These are phyloP conservation scores for Perognathus longimembris DNA, from an alignment of 2,113 vertebrate species.

Conservation along the genomic window DNA sequence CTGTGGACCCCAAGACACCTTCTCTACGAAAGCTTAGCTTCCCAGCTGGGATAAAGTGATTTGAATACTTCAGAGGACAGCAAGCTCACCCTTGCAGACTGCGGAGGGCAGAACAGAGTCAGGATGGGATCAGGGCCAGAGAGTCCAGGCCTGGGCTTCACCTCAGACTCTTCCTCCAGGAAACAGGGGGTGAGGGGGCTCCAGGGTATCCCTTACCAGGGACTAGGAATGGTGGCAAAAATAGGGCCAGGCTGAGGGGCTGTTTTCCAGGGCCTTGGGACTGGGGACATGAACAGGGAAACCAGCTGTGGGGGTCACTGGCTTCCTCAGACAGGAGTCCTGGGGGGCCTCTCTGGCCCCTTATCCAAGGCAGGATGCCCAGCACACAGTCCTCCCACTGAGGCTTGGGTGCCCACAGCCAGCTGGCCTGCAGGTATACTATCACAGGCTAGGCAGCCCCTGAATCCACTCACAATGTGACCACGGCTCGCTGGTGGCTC, in stretches of 20 bases:
- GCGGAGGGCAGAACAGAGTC: fast-evolving
- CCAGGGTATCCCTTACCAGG: background rate
- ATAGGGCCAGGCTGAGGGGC: background rate
- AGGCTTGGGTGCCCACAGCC: background rate
- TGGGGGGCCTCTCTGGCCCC: background rate
- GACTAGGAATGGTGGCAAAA: no score
- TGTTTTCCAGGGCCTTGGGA: background rate
- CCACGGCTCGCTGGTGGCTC: constrained; percentile 86
- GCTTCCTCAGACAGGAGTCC: background rate
- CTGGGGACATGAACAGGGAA: background rate
- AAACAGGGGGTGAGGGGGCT: background rate
- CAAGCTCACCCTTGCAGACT: fast-evolving
- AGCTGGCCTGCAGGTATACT: background rate
- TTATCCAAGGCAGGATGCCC: background rate
- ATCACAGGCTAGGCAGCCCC: background rate
- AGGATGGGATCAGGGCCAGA: no score
- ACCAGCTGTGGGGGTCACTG: background rate
- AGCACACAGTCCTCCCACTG: background rate
- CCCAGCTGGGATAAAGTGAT: background rate
- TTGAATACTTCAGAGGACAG: background rate
- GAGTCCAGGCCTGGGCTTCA: background rate
- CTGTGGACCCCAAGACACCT: background rate
- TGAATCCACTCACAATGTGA: constrained; percentile 91
- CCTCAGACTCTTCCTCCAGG: background rate
- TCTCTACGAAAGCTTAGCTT: background rate